Conservation (phyloP, 2,113 vertebrate genomes). For the Myodes glareolus region DNA sequence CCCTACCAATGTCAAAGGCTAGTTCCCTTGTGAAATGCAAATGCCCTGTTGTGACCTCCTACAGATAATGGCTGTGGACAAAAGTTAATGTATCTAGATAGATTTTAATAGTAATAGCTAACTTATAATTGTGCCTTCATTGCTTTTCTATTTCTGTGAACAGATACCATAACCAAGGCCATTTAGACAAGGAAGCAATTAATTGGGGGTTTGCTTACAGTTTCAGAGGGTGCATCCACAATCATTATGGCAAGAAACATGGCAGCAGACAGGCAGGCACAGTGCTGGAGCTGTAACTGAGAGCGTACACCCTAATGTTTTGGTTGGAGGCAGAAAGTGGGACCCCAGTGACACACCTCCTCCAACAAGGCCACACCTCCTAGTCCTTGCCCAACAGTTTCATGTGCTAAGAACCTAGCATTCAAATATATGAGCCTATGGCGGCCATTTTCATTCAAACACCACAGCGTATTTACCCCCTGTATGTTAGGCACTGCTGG, state of each 20-base stretch:
- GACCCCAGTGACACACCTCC: background rate
- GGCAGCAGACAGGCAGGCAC: background rate
- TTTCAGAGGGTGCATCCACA: background rate
- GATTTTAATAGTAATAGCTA: background rate
- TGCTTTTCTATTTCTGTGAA: background rate
- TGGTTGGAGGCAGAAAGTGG: background rate
- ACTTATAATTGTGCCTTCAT: background rate
- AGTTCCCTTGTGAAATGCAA: slow-evolving; percentile 8
- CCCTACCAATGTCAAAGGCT: background rate
- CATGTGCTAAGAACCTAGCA: background rate
- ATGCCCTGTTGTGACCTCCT: slow-evolving; percentile 23
- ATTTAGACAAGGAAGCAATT: background rate
- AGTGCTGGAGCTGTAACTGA: background rate
- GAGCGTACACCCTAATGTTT: too few species aligned
- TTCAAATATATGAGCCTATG: background rate
- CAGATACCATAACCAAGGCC: background rate
- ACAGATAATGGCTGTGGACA: background rate
- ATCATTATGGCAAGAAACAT: background rate
- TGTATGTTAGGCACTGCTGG: background rate
- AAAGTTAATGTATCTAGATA: background rate
- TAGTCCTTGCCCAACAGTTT: background rate
- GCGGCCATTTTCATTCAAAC: background rate
- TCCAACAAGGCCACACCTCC: background rate
- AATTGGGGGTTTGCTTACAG: background rate
- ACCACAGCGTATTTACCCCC: background rate